Percentiles rank a stretch among this genome's conserved stretches.
phyloP scores from a whole-genome alignment of 2,797 vertebrate species.

The Gymnothorax reevesii region DNA sequence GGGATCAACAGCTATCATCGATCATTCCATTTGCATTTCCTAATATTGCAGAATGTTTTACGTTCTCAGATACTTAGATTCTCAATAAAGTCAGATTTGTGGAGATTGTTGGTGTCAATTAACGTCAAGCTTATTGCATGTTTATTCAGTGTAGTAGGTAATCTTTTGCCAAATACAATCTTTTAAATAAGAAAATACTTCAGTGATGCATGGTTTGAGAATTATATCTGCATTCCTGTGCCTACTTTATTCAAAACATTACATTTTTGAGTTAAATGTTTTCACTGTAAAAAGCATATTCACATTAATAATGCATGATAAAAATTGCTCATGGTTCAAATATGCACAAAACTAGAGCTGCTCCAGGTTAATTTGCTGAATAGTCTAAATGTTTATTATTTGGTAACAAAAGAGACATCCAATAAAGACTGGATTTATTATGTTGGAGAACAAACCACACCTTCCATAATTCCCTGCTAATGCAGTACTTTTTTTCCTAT shows the following conservation, averaged over 20 bases:
- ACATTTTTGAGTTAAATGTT: neutral
- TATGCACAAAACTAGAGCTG: neutral
- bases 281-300: neutral
- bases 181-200: slow-evolving; percentile 1
- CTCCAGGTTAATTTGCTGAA: neutral
- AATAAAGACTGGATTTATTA: neutral
- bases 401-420: neutral
- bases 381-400: neutral
- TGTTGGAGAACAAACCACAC: neutral
- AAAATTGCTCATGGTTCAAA: no score
- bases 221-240: neutral
- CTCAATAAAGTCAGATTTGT: neutral
- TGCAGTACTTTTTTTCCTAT: neutral
- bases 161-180: neutral
- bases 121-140: neutral
- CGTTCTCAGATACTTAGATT: neutral
- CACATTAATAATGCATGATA: no score
- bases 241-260: neutral
- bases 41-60: neutral
- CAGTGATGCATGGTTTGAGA: neutral
- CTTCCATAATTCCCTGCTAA: neutral
- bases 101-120: neutral
- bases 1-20: no score
- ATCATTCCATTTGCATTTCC: neutral
- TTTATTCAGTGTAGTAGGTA: neutral